Conservation (phyloP, 2,888 invertebrate genomes). For the Hypomecis atomaria region DNA sequence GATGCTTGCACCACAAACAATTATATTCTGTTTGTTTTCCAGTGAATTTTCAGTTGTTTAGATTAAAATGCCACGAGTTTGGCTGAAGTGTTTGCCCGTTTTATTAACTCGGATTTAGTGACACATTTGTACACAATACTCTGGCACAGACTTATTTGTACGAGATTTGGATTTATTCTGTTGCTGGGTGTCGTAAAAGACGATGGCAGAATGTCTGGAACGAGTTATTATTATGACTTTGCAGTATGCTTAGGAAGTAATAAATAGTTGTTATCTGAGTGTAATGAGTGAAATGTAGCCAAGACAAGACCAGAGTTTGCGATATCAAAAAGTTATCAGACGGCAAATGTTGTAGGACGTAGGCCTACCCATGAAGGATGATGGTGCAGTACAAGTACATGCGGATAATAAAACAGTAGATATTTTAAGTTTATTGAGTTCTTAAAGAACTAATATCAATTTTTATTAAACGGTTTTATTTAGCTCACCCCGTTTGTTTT, state of each 20-base stretch:
- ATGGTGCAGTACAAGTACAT: too few species aligned
- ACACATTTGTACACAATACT: conserved; percentile 10
- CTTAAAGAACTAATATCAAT: too few species aligned
- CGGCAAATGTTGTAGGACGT: too few species aligned
- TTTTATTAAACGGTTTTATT: too few species aligned
- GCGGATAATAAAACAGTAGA: too few species aligned
- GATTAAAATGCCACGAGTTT: conserved; percentile 20
- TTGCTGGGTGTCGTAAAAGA: conserved; percentile 16
- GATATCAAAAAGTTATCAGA: too few species aligned
- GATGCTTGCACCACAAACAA: conserved; percentile 14
- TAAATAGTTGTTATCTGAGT: too few species aligned
- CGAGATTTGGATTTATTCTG: conserved; percentile 9
- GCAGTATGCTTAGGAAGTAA: background rate
- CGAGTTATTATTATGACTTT: conserved; percentile 3
- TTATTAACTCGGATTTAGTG: conserved; percentile 17
- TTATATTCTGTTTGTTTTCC: conserved; percentile 14
- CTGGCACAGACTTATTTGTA: background rate
- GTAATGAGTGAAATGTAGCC: too few species aligned
- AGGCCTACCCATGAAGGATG: too few species aligned
- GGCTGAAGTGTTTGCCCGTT: conserved; percentile 10
- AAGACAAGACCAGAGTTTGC: too few species aligned
- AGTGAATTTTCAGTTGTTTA: conserved; percentile 24
- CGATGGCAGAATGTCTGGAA: conserved; percentile 10
- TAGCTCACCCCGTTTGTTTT: too few species aligned
- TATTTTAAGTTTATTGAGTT: too few species aligned